Evolutionary conservation across 2,113 vertebrate species (phyloP), one percentile per base, ranked within the genome.

Genomic region (Glareola pratincola): DNA sequence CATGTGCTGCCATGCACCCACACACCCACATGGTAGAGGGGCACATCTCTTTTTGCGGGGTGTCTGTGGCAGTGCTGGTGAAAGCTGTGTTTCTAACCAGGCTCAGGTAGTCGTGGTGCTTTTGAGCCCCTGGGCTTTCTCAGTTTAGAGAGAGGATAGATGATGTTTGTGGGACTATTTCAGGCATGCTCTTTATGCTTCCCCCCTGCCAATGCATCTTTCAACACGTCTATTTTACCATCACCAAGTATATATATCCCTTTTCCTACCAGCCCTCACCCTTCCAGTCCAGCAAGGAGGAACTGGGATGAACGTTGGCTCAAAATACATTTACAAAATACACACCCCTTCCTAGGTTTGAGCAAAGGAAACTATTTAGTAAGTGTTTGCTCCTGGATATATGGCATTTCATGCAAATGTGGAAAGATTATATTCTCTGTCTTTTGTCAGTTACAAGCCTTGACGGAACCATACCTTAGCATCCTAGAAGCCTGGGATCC

Each of bases 11-110:
- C 1, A 1, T 3, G 47, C 26, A 14, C 10, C 3, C 26, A 19
- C 30, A 5, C 48, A 21, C 1, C 7, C 19, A 6, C 4, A 1
- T 2, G 3, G 5, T 41, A 9, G 0, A 3, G 32, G 14, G 7
- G 5, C 24, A 12, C 18, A 24, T 16, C 29, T 47, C 24, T 67
- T 88, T 88, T 50, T 68, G 14, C 68, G 71, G n/a, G 24, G 21
- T 67, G 43, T 27, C 14, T 36, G 17, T 20, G 56, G 43, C 8
- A 66, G 54, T 10, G 10, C 37, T 66, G 26, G 9, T 66, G 51
- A 63, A 63, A 26, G 56, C 67, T 29, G 4, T 36, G 16, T 74
- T 84, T 71, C 47, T 67, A 37, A 74, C n/a, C 18, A 32, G 5
- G 29, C 48, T 85, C 34, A n/a, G 89, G 22, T 32, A 50, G n/a